Base-by-base conservation (phyloP, 2,888 invertebrate species). In the Tetragonisca angustula region DNA sequence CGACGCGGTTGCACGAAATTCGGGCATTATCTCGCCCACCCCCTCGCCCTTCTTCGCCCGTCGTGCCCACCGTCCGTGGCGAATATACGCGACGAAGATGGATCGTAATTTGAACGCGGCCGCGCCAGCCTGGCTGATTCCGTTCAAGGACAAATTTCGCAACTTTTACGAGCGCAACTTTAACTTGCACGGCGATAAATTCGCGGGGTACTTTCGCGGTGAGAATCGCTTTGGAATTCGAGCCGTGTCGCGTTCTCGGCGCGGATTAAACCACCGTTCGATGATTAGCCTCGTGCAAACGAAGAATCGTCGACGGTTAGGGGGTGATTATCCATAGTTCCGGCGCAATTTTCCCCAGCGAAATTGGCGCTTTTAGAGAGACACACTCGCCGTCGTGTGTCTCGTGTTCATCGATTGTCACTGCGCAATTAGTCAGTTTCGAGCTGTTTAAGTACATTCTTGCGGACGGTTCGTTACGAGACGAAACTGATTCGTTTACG, bases 1-100 rank as follows among this genome's bases (percentile, higher is more conserved):
- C 84, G 65, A 43, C 73, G 72, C 50, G 75, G 75, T 54, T 81
- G 81, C 74, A 77, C 75, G 84, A 81, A 84, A 81, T 81, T 85
- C 81, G 71, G 74, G 76, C 81, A 75, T 84, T 85, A 77, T 77
- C 84, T 75, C 50, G n/a, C 4, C 50, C 56, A 19, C n/a, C 36
- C 32, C 0, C 52, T 65, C 15, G 4, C 27, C 61, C 19, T 62
- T 56, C 2, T 27, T 13, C 49, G 6, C 17, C 27, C 27, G 27
- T 27, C 27, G 27, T 27, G 2, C 27, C 27, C 27, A 27, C 27
- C 27, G 24, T 21, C 62, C 32, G 62, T 5, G 36, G 52, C 36
- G 64, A 43, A 65, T 54, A 24, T 36, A 64, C 64, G 62, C 61
- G 79, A 83, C 71, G 64, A 79, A 79, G 83, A 79, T 69, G 72